phyloP scores from a whole-genome alignment of 2,797 vertebrate genomes.

The Coilia nasus region DNA sequence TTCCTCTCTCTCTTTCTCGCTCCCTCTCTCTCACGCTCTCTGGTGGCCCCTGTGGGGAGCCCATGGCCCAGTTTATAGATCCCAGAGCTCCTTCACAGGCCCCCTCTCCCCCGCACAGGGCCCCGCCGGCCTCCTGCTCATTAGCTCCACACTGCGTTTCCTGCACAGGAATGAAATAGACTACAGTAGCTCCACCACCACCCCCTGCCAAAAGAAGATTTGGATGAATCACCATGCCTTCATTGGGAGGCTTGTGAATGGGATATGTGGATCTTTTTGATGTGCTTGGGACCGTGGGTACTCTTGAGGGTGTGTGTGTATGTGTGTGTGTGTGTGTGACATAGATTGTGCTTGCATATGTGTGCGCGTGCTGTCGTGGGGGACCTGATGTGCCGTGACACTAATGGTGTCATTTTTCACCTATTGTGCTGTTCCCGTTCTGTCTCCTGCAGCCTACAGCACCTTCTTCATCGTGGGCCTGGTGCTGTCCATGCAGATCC shows the following conservation, averaged over 20 bases:
- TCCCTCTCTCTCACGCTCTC: constrained; percentile 4
- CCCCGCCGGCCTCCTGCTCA: constrained; percentile 30
- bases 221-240: constrained; percentile 6
- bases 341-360: neutral
- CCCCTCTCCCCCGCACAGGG: constrained; percentile 13
- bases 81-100: constrained; percentile 9
- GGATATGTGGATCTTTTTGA: too few species aligned
- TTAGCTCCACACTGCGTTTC: constrained; percentile 12
- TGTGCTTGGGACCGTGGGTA: too few species aligned
- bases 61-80: constrained; percentile 30
- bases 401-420: constrained; percentile 19
- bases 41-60: constrained; percentile 12
- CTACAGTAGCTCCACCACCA: neutral
- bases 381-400: neutral
- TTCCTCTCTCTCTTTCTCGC: too few species aligned
- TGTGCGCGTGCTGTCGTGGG: neutral
- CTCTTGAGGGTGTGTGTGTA: too few species aligned
- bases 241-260: neutral
- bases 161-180: neutral
- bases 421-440: neutral
- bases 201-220: neutral
- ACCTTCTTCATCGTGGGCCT: constrained; percentile 55
- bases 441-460: constrained; percentile 46
- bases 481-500: constrained; percentile 97
- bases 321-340: neutral